These are phyloP conservation scores for Bothrops jararaca DNA, from an alignment of 2,113 vertebrate genomes.

Conservation along the genomic window DNA sequence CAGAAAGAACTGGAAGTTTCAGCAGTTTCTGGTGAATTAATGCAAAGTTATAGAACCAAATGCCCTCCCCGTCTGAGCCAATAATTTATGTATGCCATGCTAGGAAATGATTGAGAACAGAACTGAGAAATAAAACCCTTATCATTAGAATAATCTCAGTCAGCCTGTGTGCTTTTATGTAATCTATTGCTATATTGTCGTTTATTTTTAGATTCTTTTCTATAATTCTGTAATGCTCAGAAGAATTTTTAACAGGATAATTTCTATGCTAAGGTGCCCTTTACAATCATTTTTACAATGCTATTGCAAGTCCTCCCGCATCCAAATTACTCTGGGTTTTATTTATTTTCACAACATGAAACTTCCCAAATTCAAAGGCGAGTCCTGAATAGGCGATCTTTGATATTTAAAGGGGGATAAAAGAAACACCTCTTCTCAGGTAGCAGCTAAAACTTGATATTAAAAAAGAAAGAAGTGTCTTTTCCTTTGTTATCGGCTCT, in stretches of 20 bases:
- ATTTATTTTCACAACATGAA: slow-evolving; percentile 33
- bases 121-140: neutral
- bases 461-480: neutral
- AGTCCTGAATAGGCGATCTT: slow-evolving; percentile 24
- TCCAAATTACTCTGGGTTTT: slow-evolving; percentile 47
- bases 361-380: slow-evolving; percentile 38
- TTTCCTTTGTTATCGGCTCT: neutral
- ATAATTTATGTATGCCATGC: neutral
- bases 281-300: slow-evolving; percentile 33
- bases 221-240: neutral
- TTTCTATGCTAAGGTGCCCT: slow-evolving; percentile 25
- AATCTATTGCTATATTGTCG: neutral
- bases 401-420: slow-evolving; percentile 20
- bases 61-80: neutral
- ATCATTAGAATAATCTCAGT: neutral
- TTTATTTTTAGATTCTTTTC: neutral
- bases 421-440: slow-evolving; percentile 39
- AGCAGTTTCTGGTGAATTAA: neutral
- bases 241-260: slow-evolving; percentile 17
- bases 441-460: slow-evolving; percentile 8
- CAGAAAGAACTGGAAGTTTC: neutral
- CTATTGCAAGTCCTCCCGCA: slow-evolving; percentile 48
- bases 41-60: neutral
- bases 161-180: neutral
- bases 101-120: neutral